Base-by-base conservation (phyloP, 1,140 invertebrate genomes). In the Leptestheria dahalacensis region DNA sequence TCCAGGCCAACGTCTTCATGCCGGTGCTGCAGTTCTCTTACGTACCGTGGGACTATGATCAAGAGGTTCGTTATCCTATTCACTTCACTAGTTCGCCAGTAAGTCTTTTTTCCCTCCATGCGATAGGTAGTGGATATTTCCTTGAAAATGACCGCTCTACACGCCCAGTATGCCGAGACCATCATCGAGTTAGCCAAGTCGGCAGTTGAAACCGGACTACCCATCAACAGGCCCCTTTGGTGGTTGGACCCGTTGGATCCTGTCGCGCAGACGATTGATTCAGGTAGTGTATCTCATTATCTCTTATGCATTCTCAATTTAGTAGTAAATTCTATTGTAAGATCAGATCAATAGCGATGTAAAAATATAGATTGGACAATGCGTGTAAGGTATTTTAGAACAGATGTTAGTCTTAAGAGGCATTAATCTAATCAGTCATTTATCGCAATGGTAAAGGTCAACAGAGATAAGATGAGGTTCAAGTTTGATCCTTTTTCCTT, bases 221-320 rank as follows among this genome's bases (percentile, higher is more conserved):
- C 88, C 0, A 77, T 89, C 41, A 87, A 92, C 72, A 74, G 85
- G n/a, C 89, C 90, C 0, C 77, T 94, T n/a, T 94, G 91, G 90
- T 94, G 88, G 89, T 66, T 88, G 1, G 83, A 83, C 62, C 87
- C 89, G 0, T 72, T 69, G 0, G 81, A 90, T 65, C 58, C 70
- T 20, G 71, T 73, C 49, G 83, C 86, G 1, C 77, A 82, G 20
- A 75, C 70, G 23, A 78, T 85, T 49, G 80, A 81, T 33, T 60
- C 58, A 49, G 47, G 58, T 60, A 60, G 6, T 41, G 6, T 9
- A 41, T 41, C 15, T 41, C 15, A 9, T 15, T 41, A 41, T 41
- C 6, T 41, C 33, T 41, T 41, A 15, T 41, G 15, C 33, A 41
- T 21, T 3, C 25, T 12, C 50, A 1, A 26, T 18, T 2, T 2